Base-by-base conservation (phyloP, 2,113 vertebrate genomes). In the Capricornis sumatraensis region DNA sequence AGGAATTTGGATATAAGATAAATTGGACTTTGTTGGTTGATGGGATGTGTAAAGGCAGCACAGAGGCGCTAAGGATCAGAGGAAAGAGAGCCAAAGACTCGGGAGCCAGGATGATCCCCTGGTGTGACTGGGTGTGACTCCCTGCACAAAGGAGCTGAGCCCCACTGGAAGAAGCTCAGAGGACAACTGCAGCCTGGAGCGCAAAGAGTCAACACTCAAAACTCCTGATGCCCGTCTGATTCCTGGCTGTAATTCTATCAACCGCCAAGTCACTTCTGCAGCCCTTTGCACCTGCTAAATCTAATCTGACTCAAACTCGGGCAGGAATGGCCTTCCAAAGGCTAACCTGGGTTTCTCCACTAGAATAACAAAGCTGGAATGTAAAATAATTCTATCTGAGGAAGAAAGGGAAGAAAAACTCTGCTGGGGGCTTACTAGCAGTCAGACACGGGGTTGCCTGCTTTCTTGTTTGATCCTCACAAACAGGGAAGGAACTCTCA, bases 281-380 rank as follows among this genome's bases (percentile, higher is more conserved):
- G 89, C 84, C 85, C 85, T 93, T 88, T 95, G 85, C 21, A 95
- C 92, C 82, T 96, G 96, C 85, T 98, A 95, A 87, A 94, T 97
- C 60, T 67, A 95, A 95, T 93, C 87, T 94, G 81, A 86, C 45
- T 97, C 76, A 97, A 94, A 74, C 23, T 87, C 33, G 28, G 81
- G 40, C 53, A 96, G 74, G 79, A 83, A 57, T 43, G 12, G 55
- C 45, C 60, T 94, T 83, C 81, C 85, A 62, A 94, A 89, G 50
- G 9, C 58, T 33, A 96, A 53, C 55, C 21, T 3, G 14, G 28
- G 8, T 87, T 79, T 85, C 40, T 91, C 67, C 55, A 55, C 43
- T 45, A 58, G 12, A 85, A 91, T 43, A 95, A 88, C 47, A 87
- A 89, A 95, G 53, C 43, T 67, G 50, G 28, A 67, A 67, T 78